phyloP scores from a whole-genome alignment of 2,888 invertebrate species.

The Cephus pulcher region DNA sequence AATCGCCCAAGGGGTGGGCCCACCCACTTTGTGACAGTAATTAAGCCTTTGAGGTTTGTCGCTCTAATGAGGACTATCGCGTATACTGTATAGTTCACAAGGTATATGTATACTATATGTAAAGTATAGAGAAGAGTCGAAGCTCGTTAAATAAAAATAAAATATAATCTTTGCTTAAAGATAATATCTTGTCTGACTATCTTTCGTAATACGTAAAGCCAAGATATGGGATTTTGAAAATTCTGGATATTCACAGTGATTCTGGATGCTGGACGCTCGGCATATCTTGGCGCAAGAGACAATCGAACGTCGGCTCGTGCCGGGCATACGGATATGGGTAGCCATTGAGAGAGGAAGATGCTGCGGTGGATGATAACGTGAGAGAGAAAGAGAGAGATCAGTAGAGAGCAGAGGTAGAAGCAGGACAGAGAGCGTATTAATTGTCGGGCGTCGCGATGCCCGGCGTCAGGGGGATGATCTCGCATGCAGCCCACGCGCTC shows the following conservation, averaged over 20 bases:
- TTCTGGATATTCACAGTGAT: not conserved
- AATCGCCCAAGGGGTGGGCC: constrained; percentile 28
- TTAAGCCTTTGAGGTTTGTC: constrained; percentile 46
- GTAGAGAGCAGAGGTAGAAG: not conserved
- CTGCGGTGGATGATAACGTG: constrained; percentile 32
- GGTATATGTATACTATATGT: not conserved
- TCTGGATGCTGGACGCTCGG: constrained; percentile 2
- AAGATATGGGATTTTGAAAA: not conserved
- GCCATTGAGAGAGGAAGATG: not conserved
- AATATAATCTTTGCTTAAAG: not conserved
- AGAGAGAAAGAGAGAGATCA: not conserved
- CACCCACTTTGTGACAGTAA: constrained; percentile 40
- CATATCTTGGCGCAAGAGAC: constrained; percentile 25
- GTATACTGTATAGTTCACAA: not conserved
- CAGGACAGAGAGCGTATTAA: constrained; percentile 41
- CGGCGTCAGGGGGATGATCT: constrained; percentile 41
- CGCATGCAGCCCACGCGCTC: constrained; percentile 48
- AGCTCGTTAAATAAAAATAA: not conserved
- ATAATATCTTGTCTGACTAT: not conserved
- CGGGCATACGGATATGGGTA: constrained; percentile 39
- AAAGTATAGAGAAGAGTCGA: not conserved
- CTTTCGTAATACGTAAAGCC: not conserved
- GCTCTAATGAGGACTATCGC: constrained; percentile 56
- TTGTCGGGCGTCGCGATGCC: constrained; percentile 53
- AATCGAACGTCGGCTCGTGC: constrained; percentile 42